phyloP scores from a whole-genome alignment of 2,888 invertebrate species.

The Plusia festucae region DNA sequence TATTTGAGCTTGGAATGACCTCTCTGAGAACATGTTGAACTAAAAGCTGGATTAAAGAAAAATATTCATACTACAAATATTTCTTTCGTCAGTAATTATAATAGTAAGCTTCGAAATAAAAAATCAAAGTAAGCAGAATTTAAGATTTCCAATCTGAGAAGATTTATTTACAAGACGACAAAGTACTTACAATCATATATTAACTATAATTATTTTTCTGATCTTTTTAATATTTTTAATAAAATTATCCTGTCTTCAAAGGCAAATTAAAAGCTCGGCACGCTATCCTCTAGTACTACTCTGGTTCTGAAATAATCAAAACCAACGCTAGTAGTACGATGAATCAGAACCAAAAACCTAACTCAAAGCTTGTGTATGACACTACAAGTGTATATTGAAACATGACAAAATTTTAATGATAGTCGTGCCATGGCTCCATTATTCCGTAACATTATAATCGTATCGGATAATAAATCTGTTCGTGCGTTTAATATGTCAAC shows the following conservation, averaged over 20 bases:
- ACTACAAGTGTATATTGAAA: constrained; percentile 17
- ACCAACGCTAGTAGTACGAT: neutral
- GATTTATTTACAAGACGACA: no score
- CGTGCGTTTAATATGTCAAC: constrained; percentile 60
- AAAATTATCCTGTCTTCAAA: no score
- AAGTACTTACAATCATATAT: no score
- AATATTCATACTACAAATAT: no score
- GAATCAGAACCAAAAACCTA: neutral
- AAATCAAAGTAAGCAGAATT: neutral
- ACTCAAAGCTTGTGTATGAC: neutral
- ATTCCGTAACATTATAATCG: constrained; percentile 50
- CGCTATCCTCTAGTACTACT: no score
- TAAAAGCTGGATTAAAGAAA: no score
- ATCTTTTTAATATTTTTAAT: no score
- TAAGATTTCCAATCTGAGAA: no score
- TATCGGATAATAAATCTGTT: constrained; percentile 61
- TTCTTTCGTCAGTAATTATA: no score
- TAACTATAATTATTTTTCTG: no score
- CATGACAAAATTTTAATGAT: constrained; percentile 39
- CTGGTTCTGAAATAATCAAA: no score
- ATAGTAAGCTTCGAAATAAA: neutral
- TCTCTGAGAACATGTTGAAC: constrained; percentile 62
- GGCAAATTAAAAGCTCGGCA: neutral
- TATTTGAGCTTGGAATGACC: constrained; percentile 66
- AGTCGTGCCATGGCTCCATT: constrained; percentile 61